A percentile compares a stretch with the other conserved stretches of the same genome.
Conservation (phyloP, 2,113 vertebrate genomes). For the Microtus richardsoni region DNA sequence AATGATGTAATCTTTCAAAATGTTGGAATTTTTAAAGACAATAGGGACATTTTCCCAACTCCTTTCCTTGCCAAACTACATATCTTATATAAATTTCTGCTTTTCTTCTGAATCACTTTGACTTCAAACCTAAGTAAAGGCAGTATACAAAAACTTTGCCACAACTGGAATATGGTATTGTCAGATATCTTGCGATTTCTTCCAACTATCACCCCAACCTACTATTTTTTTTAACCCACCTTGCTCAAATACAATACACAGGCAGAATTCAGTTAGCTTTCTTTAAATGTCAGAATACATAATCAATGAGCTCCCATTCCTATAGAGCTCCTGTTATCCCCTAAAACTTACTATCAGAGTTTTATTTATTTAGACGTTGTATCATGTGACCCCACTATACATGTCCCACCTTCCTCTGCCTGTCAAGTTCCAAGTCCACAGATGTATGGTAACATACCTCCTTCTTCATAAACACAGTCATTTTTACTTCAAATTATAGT, state of each 20-base stretch:
- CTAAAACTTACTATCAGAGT: neutral
- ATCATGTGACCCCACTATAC: no score
- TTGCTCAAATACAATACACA: neutral
- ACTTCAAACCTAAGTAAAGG: neutral
- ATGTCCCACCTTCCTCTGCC: no score
- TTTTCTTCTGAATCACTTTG: neutral
- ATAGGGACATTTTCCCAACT: neutral
- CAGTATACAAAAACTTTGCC: neutral
- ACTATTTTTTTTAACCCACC: neutral
- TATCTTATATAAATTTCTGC: neutral
- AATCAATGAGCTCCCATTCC: neutral
- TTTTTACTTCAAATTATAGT: neutral
- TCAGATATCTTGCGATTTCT: neutral
- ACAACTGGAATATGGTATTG: neutral
- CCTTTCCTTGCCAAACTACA: neutral
- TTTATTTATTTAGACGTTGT: neutral
- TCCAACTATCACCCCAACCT: no score
- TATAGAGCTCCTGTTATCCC: neutral
- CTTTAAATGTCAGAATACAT: neutral
- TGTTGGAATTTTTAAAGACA: neutral
- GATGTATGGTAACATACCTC: neutral
- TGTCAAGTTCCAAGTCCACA: neutral
- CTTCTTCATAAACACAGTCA: neutral
- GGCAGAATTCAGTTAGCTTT: neutral
- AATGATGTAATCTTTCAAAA: neutral